phyloP scores from a whole-genome alignment of 2,888 invertebrate species.

The Saturnia pavonia region DNA sequence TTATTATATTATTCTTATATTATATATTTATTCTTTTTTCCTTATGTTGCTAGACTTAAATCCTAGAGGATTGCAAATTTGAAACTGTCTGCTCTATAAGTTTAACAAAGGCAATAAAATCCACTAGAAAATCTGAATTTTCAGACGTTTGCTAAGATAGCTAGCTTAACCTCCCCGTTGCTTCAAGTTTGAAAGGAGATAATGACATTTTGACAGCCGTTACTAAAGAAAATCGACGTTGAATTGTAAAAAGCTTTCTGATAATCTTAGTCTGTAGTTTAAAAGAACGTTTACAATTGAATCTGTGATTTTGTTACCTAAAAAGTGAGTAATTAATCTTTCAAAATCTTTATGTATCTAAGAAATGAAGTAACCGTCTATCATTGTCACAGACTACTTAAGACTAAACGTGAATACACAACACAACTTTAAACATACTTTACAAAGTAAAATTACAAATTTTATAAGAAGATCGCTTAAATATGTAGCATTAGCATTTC shows the following conservation, averaged over 20 bases:
- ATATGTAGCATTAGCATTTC: too few species aligned
- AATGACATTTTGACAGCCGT: slow-evolving; percentile 6
- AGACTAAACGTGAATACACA: too few species aligned
- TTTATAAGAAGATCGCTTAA: too few species aligned
- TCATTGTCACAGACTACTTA: too few species aligned
- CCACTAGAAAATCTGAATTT: background rate
- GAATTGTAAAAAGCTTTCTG: background rate
- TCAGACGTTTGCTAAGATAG: background rate
- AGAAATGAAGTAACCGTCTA: background rate
- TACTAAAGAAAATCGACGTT: background rate
- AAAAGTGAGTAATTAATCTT: background rate
- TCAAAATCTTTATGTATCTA: background rate
- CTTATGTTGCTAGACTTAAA: background rate
- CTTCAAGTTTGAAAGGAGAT: background rate
- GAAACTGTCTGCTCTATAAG: background rate
- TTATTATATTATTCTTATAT: too few species aligned
- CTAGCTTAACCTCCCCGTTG: background rate
- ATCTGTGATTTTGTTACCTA: background rate
- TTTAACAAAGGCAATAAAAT: background rate
- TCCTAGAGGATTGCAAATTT: background rate
- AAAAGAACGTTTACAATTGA: background rate
- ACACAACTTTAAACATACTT: too few species aligned
- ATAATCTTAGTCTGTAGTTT: background rate
- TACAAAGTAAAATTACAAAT: too few species aligned
- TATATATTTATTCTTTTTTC: background rate